Conservation (phyloP, 2,797 vertebrate species). For the Telmatherina bonti region DNA sequence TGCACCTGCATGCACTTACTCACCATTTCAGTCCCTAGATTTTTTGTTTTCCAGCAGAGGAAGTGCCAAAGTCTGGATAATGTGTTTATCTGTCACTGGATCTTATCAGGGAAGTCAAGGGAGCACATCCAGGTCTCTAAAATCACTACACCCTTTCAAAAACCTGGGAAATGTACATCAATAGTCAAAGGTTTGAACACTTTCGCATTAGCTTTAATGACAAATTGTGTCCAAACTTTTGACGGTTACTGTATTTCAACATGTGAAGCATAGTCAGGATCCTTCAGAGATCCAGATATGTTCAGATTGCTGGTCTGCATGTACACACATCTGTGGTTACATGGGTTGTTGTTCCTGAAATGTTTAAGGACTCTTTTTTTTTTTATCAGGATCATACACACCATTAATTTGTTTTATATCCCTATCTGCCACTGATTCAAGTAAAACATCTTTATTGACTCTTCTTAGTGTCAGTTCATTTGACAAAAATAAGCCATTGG, state of each 20-base stretch:
- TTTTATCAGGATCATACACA: neutral
- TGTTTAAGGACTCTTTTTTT: neutral
- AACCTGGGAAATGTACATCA: neutral
- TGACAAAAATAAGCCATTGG: constrained; percentile 6
- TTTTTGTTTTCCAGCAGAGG: neutral
- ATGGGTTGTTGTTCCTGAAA: neutral
- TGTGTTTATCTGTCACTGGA: neutral
- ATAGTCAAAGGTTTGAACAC: neutral
- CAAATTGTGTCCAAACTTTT: no score
- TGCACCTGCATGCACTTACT: neutral
- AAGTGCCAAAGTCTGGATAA: neutral
- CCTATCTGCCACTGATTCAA: neutral
- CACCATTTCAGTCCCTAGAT: neutral
- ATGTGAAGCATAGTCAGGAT: neutral
- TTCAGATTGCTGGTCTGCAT: neutral
- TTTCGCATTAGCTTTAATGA: no score
- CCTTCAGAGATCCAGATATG: neutral
- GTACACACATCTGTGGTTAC: neutral
- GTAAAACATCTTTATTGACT: neutral
- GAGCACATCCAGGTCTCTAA: neutral
- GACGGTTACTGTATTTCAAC: neutral
- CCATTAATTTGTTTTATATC: neutral
- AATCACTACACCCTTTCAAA: neutral
- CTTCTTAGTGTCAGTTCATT: constrained; percentile 12
- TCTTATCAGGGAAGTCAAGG: neutral